phyloP scores from a whole-genome alignment of 2,888 invertebrate genomes.

The Sesia apiformis region DNA sequence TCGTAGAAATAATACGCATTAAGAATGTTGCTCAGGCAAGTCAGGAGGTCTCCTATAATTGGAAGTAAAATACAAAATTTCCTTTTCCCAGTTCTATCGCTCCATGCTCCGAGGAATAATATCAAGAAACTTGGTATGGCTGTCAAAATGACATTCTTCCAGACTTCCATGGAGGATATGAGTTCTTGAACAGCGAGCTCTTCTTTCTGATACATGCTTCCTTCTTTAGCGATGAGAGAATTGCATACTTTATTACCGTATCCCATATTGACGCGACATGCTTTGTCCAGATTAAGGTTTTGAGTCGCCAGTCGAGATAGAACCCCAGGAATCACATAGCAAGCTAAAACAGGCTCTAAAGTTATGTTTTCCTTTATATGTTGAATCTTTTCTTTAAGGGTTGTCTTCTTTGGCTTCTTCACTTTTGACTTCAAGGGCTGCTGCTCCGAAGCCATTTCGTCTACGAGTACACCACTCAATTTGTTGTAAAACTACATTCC shows the following conservation, averaged over 20 bases:
- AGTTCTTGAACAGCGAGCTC: conserved; percentile 75
- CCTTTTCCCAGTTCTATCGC: conserved; percentile 70
- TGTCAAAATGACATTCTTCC: conserved; percentile 71
- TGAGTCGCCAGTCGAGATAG: conserved; percentile 84
- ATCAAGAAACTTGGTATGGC: conserved; percentile 70
- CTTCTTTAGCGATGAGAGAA: conserved; percentile 81
- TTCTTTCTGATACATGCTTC: conserved; percentile 76
- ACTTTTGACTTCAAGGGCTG: conserved; percentile 5
- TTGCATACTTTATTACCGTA: conserved; percentile 82
- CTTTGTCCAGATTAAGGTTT: conserved; percentile 88
- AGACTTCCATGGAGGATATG: conserved; percentile 68
- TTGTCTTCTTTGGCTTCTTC: conserved; percentile 24
- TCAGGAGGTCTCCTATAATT: conserved; percentile 66
- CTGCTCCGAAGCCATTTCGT: not conserved
- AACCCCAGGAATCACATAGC: conserved; percentile 76
- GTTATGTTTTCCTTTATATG: conserved; percentile 75
- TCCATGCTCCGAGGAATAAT: conserved; percentile 76
- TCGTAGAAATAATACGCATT: conserved; percentile 72
- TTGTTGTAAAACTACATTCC: not conserved
- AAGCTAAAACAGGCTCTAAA: conserved; percentile 78
- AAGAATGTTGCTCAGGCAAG: conserved; percentile 60
- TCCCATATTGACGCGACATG: conserved; percentile 84
- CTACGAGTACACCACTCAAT: not conserved
- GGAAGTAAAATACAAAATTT: conserved; percentile 75
- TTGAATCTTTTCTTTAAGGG: conserved; percentile 52